These are phyloP conservation scores for Syngnathus scovelli DNA, from an alignment of 2,113 vertebrate species.

Conservation along the genomic window DNA sequence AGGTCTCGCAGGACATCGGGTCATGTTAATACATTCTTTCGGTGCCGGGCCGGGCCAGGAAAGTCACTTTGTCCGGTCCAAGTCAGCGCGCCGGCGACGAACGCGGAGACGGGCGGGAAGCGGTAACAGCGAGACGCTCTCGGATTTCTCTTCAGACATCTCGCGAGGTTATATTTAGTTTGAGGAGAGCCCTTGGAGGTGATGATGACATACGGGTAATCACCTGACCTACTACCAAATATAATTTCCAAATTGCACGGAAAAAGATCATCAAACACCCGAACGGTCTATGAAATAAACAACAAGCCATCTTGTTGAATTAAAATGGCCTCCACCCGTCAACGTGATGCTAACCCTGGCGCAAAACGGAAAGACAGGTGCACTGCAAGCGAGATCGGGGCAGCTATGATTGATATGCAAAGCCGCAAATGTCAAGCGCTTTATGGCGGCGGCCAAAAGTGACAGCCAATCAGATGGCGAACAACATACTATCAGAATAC, in stretches of 20 bases:
- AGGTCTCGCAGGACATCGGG: slow-evolving; percentile 45
- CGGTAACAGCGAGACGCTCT: slow-evolving; percentile 32
- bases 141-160: slow-evolving; percentile 58
- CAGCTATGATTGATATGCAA: slow-evolving; percentile 37
- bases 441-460: slow-evolving; percentile 42
- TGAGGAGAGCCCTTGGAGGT: slow-evolving; percentile 56
- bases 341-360: slow-evolving; percentile 31
- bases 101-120: slow-evolving; percentile 51
- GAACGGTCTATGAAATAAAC: slow-evolving; percentile 19
- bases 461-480: slow-evolving; percentile 17
- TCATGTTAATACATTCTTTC: slow-evolving; percentile 61
- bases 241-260: slow-evolving; percentile 19
- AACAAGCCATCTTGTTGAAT: slow-evolving; percentile 7
- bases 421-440: slow-evolving; percentile 35
- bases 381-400: slow-evolving; percentile 32
- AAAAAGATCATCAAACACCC: slow-evolving; percentile 21
- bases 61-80: slow-evolving; percentile 36
- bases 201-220: slow-evolving; percentile 38
- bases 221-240: slow-evolving; percentile 44
- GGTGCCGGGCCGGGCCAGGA: slow-evolving; percentile 49
- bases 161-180: slow-evolving; percentile 61
- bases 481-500: slow-evolving; percentile 8
- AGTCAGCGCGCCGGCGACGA: slow-evolving; percentile 34
- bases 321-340: slow-evolving; percentile 7
- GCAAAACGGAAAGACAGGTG: slow-evolving; percentile 53